Evolutionary conservation across 2,797 vertebrate species (phyloP).

Genomic region (Pteropus rufus): DNA sequence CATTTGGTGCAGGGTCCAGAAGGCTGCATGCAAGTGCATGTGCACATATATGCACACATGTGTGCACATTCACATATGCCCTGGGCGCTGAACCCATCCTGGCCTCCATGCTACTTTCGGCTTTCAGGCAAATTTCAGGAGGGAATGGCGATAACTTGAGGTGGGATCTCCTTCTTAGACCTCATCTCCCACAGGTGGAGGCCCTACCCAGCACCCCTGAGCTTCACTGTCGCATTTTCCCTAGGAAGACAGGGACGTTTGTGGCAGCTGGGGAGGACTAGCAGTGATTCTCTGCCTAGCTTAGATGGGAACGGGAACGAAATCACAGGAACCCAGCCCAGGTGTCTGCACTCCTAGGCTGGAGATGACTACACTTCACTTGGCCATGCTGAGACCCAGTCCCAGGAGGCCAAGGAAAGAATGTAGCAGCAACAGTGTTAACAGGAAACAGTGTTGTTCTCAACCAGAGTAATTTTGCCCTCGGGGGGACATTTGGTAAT

Average conservation of each 20-base stretch:
- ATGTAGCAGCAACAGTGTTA: neutral
- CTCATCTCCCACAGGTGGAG: neutral
- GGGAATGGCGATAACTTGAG: neutral
- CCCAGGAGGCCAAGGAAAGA: neutral
- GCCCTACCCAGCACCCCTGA: neutral
- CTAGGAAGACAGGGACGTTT: neutral
- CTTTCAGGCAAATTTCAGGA: neutral
- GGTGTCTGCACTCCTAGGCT: neutral
- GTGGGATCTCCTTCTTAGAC: neutral
- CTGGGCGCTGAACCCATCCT: neutral
- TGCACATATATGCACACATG: fast-evolving
- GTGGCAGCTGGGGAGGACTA: neutral
- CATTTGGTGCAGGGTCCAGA: neutral
- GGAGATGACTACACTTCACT: neutral
- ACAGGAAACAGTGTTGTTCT: neutral
- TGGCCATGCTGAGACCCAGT: neutral
- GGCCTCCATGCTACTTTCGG: neutral
- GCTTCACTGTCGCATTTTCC: neutral
- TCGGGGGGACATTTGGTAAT: neutral
- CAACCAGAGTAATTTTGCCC: neutral
- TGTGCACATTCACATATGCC: neutral
- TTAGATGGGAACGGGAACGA: neutral
- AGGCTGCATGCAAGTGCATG: neutral
- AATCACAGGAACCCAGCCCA: neutral
- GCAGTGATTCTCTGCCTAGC: neutral